Evolutionary conservation across 1,140 invertebrate species (phyloP).

Genomic region (Drosophila nikananu): DNA sequence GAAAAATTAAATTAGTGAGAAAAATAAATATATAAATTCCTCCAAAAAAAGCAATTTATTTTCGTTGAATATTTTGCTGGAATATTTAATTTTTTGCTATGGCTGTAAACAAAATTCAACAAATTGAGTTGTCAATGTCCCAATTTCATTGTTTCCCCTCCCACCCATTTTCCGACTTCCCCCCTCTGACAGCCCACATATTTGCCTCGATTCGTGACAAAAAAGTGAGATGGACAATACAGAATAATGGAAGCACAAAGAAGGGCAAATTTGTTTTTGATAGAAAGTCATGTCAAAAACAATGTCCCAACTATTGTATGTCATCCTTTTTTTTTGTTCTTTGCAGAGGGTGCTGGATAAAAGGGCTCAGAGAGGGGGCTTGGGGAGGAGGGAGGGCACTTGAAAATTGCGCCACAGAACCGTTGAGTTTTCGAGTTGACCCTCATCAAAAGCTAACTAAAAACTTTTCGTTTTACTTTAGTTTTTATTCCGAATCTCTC

Average conservation of each 20-base stretch:
- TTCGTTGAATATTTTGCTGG: neutral
- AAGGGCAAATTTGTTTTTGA: slow-evolving; percentile 82
- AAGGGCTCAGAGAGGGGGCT: neutral
- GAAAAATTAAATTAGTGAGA: neutral
- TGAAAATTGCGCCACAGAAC: slow-evolving; percentile 73
- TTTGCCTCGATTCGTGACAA: slow-evolving; percentile 52
- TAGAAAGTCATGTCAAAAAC: slow-evolving; percentile 84
- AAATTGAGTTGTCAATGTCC: slow-evolving; percentile 49
- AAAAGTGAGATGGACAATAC: slow-evolving; percentile 39
- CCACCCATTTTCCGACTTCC: neutral
- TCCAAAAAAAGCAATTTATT: neutral
- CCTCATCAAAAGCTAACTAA: slow-evolving; percentile 84
- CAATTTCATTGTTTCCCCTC: slow-evolving; percentile 9
- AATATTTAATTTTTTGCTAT: slow-evolving; percentile 11
- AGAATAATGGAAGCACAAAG: slow-evolving; percentile 72
- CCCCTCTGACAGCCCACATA: slow-evolving; percentile 32
- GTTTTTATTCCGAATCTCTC: slow-evolving; percentile 49
- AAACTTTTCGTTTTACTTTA: slow-evolving; percentile 77
- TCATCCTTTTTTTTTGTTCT: slow-evolving; percentile 56
- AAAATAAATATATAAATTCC: neutral
- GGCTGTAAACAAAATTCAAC: slow-evolving; percentile 37
- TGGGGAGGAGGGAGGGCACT: slow-evolving; percentile 39
- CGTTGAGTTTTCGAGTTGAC: slow-evolving; percentile 79
- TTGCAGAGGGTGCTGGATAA: slow-evolving; percentile 4
- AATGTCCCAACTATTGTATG: slow-evolving; percentile 79